phyloP scores from a whole-genome alignment of 2,888 invertebrate genomes.

The Lampropteryx suffumata region DNA sequence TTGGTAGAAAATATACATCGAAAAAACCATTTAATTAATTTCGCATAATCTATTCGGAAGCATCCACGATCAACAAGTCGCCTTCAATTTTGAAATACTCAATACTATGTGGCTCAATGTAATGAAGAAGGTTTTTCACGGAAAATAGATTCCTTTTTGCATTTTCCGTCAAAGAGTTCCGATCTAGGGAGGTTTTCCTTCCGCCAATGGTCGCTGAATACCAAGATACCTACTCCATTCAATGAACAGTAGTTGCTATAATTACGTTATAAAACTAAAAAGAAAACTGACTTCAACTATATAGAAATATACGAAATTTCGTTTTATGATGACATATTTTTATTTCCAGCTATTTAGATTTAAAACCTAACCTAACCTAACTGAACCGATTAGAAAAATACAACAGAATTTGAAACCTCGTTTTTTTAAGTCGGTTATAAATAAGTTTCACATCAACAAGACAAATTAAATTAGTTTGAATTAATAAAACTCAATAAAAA shows the following conservation, averaged over 20 bases:
- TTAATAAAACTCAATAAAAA: too few species aligned
- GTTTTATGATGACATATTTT: too few species aligned
- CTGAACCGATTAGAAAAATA: too few species aligned
- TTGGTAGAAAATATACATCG: constrained; percentile 23
- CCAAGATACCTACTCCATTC: constrained; percentile 74
- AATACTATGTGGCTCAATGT: constrained; percentile 64
- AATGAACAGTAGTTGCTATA: neutral
- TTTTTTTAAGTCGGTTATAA: too few species aligned
- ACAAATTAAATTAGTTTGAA: too few species aligned
- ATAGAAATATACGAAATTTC: too few species aligned
- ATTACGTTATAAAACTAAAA: too few species aligned
- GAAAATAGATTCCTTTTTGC: constrained; percentile 66
- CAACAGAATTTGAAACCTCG: too few species aligned
- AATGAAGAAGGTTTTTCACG: constrained; percentile 67
- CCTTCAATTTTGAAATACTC: constrained; percentile 56
- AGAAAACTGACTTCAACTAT: too few species aligned
- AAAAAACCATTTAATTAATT: constrained; percentile 63
- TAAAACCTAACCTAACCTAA: too few species aligned
- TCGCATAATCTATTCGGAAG: constrained; percentile 64
- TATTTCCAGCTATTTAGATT: too few species aligned
- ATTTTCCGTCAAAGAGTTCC: constrained; percentile 75
- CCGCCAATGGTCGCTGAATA: constrained; percentile 71
- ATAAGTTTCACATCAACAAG: too few species aligned
- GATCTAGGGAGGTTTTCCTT: constrained; percentile 75
- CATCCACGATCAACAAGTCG: constrained; percentile 71